Base-by-base conservation (phyloP, 2,888 invertebrate genomes). In the Spisula solida region DNA sequence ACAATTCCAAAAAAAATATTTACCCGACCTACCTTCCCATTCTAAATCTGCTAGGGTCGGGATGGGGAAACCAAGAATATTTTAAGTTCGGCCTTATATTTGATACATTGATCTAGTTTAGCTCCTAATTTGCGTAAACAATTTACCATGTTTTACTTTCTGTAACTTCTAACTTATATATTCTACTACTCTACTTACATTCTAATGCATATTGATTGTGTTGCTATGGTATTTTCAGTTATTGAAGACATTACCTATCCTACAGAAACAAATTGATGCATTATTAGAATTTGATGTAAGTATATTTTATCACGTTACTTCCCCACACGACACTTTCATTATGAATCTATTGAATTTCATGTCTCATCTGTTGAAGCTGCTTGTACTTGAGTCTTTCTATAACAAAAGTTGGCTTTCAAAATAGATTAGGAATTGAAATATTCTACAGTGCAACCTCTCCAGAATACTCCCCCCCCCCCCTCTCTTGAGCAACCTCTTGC, bases 251-350 rank as follows among this genome's bases (percentile, higher is more conserved):
- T 97, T 99, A 95, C 99, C 99, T 89, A 98, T 98, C 88, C 97
- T 99, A 93, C 99, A 99, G 97, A 98, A 98, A 89, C 99, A 99
- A 97, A 97, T 99, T 96, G 99, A 99, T 97, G 98, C 98, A 14
- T 97, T 99, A 92, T 97, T 99, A 94, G 99, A 99, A 97, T 99
- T 99, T 97, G 99, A 99, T 97, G 97, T 97, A 94, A 95, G 96
- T 95, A 90, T 51, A 6, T 34, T 47, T 78, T 86, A 82, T 34
- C 34, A 34, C 47, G 51, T 75, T 16, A 18, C 47, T n/a, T 66
- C 29, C 41, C 75, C 31, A 31, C 18, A 25, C 6, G 60, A 66
- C n/a, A 25, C n/a, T 66, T 66, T 25, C 60, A 66, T 66, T 66
- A 66, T 1, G 60, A 10, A n/a, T 66, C 25, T 25, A 66, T 25